Percentiles rank a stretch among this genome's conserved stretches.
Evolutionary conservation across 2,113 vertebrate species (phyloP).

Genomic region (Sterna hirundo): DNA sequence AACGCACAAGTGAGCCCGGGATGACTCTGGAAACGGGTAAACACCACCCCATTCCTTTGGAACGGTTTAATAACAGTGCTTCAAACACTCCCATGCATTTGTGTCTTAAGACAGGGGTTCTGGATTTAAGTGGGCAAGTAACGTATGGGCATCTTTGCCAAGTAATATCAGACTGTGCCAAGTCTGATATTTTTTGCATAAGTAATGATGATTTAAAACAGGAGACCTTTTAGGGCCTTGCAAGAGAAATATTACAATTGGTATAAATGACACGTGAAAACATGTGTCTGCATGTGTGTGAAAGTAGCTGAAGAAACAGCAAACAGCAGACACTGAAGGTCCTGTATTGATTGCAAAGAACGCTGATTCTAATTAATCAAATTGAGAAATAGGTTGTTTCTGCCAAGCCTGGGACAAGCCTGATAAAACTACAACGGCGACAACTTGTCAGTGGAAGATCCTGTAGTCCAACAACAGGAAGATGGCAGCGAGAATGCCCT

Average conservation of each 20-base stretch:
- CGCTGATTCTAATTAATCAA: not conserved
- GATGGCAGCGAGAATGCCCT: fast-evolving
- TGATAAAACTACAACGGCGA: not conserved
- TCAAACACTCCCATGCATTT: not conserved
- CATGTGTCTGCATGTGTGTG: fast-evolving
- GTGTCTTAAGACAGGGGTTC: not conserved
- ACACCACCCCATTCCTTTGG: not conserved
- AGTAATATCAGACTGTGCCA: not conserved
- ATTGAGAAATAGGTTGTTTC: not conserved
- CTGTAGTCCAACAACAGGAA: not conserved
- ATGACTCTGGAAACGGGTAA: not conserved
- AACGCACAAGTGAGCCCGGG: fast-evolving
- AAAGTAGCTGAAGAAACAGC: not conserved
- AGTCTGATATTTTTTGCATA: not conserved
- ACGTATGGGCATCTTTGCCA: not conserved
- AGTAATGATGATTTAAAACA: not conserved
- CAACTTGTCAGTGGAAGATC: not conserved
- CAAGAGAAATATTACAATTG: not conserved
- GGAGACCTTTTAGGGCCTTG: not conserved
- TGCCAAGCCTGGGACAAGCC: not conserved
- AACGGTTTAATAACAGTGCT: not conserved
- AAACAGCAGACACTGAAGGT: not conserved
- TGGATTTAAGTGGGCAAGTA: not conserved
- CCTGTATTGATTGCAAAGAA: not conserved
- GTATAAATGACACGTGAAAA: fast-evolving